Base-by-base conservation (phyloP, 2,888 invertebrate genomes). In the Drosophila dives region DNA sequence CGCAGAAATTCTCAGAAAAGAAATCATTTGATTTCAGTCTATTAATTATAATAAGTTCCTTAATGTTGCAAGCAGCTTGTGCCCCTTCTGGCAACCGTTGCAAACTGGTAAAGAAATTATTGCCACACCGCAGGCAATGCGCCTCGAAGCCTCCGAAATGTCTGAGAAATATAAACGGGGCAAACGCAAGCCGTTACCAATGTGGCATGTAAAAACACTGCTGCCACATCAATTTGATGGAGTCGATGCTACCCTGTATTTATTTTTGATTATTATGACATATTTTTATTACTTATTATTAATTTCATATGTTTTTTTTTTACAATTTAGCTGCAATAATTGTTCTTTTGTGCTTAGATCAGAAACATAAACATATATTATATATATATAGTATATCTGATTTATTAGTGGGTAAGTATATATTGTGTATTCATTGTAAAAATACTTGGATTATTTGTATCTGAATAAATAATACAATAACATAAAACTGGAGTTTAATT, bases 11-110 rank as follows among this genome's bases (percentile, higher is more conserved):
- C 23, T 7, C 2, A 11, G 40, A 15, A 10, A 54, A 54, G 2
- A 36, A 36, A 11, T 3, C 7, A 45, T 45, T 33, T 60, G 51
- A 51, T 66, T 66, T 23, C 23, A 23, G 8, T 4, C 45, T 26
- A 23, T 66, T 85, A 75, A 80, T 85, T 82, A 67, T 83, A 71
- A 85, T 82, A 80, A 71, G 75, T 72, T 80, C 77, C 77, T 84
- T 84, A 84, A 80, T 82, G 77, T 68, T 61, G 55, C 63, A 67
- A 67, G 77, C 81, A 20, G 6, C n/a, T n/a, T 74, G 59, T 45
- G 23, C 15, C 45, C 33, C 36, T 58, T 17, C 64, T 38, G 23
- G 10, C 48, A 23, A 33, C 7, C 49, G 59, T 48, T 40, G 67
- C 58, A 59, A 55, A 55, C 29, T 40, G 26, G n/a, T 10, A 7